phyloP scores from a whole-genome alignment of 2,113 vertebrate species.

The Clupea harengus region DNA sequence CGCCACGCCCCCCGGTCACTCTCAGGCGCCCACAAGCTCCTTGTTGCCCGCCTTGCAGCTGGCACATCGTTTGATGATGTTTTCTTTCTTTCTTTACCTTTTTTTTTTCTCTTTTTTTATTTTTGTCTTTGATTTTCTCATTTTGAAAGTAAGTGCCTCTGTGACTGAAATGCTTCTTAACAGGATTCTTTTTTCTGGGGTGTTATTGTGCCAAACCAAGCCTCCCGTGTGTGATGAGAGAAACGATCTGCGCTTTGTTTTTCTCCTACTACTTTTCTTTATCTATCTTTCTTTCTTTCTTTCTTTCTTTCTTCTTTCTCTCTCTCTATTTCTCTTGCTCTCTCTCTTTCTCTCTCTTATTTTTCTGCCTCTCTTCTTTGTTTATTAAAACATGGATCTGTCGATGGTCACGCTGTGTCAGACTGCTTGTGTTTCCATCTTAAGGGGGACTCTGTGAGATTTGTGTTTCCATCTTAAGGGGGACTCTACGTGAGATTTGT shows the following conservation, averaged over 20 bases:
- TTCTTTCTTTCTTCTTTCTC: conserved; percentile 4
- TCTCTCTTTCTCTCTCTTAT: background rate
- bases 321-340: conserved; percentile 11
- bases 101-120: background rate
- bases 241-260: conserved; percentile 41
- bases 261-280: conserved; percentile 23
- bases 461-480: too few species aligned
- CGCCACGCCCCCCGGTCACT: background rate
- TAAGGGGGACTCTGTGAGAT: background rate
- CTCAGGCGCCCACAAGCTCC: background rate
- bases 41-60: background rate
- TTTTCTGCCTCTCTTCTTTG: conserved; percentile 23
- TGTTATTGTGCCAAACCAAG: conserved; percentile 54
- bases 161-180: conserved; percentile 39
- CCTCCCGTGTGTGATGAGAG: conserved; percentile 42
- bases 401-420: background rate
- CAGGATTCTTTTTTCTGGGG: conserved; percentile 28
- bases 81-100: background rate
- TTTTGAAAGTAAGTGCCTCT: conserved; percentile 46
- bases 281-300: background rate
- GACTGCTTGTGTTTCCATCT: background rate
- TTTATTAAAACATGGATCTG: conserved; percentile 55
- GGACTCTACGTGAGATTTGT: too few species aligned
- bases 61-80: conserved; percentile 4
- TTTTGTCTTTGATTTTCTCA: background rate